Base-by-base conservation (phyloP, 2,888 invertebrate species). In the Amiota minor region DNA sequence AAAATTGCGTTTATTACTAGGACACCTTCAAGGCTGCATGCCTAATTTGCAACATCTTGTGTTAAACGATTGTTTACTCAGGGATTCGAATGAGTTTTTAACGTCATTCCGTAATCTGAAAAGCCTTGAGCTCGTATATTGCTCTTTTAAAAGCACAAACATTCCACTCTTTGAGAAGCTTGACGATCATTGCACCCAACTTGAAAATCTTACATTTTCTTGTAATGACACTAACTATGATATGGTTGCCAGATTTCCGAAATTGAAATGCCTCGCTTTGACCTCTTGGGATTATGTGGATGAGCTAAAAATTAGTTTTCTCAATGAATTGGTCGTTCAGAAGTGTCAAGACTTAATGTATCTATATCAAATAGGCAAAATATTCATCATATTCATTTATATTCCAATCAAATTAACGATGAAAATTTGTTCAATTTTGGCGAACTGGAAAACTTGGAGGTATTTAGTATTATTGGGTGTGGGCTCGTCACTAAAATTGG, bases 151-250 rank as follows among this genome's bases (percentile, higher is more conserved):
- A 72, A 80, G 82, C 2, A 80, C 82, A 79, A 78, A 80, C 71
- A 79, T 81, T 16, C 78, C 82, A 8, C 50, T 83, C 9, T 83
- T 81, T 65, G 76, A 81, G 35, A 85, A 83, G 71, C 83, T 83
- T 9, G 76, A 82, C 65, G 81, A 82, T 1, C 72, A 74, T n/a
- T 83, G 83, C 47, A 9, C 49, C 35, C 14, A 80, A 10, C 71
- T 83, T 23, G 81, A 80, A 72, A 82, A 85, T 9, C 64, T 83
- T 0, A 73, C 75, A 0, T 85, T 83, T 49, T 83, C 85, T 1
- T 80, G 85, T 12, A 80, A 81, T n/a, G 85, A 85, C 35, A 70
- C 78, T 10, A 78, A 78, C n/a, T 83, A 83, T 9, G 84, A 85
- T 67, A 75, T 80, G 1, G 79, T 83, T 14, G 83, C 85, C 3